phyloP scores from a whole-genome alignment of 2,888 invertebrate species.

The Drepanosiphum platanoidis region DNA sequence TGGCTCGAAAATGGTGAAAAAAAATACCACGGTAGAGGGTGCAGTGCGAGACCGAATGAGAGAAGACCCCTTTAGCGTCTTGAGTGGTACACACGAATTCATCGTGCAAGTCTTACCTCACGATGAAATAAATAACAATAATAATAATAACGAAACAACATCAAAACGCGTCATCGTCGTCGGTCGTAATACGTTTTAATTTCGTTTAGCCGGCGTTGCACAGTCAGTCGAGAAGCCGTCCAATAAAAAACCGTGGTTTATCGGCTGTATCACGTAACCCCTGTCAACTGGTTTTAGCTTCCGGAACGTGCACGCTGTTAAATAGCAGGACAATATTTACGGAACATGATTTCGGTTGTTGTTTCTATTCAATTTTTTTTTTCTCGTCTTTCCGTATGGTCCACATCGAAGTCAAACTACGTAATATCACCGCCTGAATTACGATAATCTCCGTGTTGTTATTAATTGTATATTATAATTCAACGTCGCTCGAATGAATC shows the following conservation, averaged over 20 bases:
- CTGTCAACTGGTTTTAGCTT: conserved; percentile 1
- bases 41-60: neutral
- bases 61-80: neutral
- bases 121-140: neutral
- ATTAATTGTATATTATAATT: neutral
- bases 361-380: too few species aligned
- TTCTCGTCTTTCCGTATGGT: neutral
- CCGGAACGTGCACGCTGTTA: neutral
- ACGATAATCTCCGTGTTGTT: neutral
- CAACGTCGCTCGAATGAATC: neutral
- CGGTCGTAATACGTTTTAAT: neutral
- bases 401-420: neutral
- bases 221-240: neutral
- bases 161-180: neutral
- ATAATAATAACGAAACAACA: neutral
- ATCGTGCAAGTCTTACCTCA: neutral
- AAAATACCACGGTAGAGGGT: conserved; percentile 17
- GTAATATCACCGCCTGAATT: neutral
- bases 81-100: neutral
- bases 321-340: neutral
- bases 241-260: conserved; percentile 11
- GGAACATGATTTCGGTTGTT: neutral
- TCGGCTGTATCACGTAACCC: neutral
- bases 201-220: neutral
- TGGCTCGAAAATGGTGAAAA: conserved; percentile 39